Evolutionary conservation across 2,113 vertebrate genomes (phyloP).

Genomic region (Cepphus grylle): DNA sequence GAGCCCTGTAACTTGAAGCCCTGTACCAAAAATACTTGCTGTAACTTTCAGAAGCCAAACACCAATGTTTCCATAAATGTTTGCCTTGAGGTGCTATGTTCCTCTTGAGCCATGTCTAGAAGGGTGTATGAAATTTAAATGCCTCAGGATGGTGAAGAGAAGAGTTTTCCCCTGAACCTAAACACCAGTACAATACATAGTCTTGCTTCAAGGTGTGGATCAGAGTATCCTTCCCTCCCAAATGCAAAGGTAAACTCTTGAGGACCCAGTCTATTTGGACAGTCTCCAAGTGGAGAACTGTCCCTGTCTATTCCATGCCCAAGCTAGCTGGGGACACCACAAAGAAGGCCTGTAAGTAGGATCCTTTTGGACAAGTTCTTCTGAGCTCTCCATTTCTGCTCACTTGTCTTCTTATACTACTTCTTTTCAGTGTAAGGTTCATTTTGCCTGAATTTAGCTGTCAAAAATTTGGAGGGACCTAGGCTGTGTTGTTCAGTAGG

Average conservation of each 20-base stretch:
- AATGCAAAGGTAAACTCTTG: not conserved
- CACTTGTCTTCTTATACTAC: not conserved
- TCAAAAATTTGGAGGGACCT: not conserved
- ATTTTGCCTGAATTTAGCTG: not conserved
- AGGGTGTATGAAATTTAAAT: not conserved
- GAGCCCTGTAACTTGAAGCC: not conserved
- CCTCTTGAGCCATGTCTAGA: not conserved
- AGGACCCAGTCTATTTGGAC: not conserved
- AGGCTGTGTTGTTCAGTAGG: not conserved
- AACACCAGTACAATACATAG: not conserved
- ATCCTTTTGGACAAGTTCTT: not conserved
- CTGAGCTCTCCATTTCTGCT: not conserved
- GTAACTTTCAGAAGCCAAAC: not conserved
- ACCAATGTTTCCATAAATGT: not conserved
- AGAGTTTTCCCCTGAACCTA: not conserved
- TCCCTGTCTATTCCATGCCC: not conserved
- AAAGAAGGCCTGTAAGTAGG: not conserved
- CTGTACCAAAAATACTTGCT: not conserved
- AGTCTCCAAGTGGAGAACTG: not conserved
- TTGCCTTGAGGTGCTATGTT: not conserved
- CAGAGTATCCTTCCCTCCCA: not conserved
- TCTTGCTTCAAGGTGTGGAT: not conserved
- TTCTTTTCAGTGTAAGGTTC: not conserved
- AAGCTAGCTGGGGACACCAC: not conserved
- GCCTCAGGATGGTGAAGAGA: not conserved